Evolutionary conservation across 2,113 vertebrate genomes (phyloP).

Genomic region (Saiga tatarica): DNA sequence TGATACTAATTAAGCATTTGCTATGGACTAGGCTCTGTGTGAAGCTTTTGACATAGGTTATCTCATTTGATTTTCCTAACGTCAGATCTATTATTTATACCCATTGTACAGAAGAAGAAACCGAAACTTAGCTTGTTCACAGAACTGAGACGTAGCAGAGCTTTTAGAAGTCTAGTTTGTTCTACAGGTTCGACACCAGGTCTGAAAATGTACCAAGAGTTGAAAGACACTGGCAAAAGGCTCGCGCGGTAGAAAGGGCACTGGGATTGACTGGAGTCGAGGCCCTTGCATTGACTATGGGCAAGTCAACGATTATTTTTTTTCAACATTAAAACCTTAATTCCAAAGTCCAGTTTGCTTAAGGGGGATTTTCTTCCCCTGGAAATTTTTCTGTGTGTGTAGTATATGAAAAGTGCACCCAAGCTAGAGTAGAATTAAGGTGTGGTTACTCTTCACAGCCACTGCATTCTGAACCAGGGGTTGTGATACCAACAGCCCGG

Average conservation of each 20-base stretch:
- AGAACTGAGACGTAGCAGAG: background rate
- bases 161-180: background rate
- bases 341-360: background rate
- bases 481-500: background rate
- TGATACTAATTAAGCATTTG: background rate
- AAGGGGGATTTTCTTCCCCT: background rate
- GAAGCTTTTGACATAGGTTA: background rate
- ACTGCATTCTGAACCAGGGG: background rate
- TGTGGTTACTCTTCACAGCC: background rate
- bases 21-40: background rate
- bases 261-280: background rate
- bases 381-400: background rate
- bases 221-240: background rate
- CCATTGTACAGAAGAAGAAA: conserved; percentile 29
- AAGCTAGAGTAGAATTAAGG: background rate
- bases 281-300: background rate
- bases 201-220: background rate
- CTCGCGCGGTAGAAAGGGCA: background rate
- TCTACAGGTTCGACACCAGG: background rate
- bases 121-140: background rate
- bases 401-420: background rate
- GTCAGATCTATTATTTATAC: background rate
- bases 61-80: background rate
- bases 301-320: background rate
- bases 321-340: background rate